Evolutionary conservation across 2,888 invertebrate genomes (phyloP).

Genomic region (Horisme vitalbata): DNA sequence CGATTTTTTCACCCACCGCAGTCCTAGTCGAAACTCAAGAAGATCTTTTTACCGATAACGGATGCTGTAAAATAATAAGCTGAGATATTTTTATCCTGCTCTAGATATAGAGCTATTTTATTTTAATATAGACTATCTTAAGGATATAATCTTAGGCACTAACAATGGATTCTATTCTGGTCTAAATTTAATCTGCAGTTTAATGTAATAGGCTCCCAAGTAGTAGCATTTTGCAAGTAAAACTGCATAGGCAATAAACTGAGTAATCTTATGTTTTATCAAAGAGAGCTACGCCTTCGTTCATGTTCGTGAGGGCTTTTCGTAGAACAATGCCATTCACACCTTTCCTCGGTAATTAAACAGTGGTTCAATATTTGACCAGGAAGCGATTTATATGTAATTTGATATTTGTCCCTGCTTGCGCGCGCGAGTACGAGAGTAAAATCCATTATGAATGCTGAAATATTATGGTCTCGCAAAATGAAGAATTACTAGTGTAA

Average conservation of each 20-base stretch:
- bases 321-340: slow-evolving; percentile 54
- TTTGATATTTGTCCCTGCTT: no score
- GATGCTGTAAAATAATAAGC: slow-evolving; percentile 52
- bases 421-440: no score
- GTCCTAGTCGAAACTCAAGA: slow-evolving; percentile 67
- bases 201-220: slow-evolving; percentile 19
- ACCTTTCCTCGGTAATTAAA: slow-evolving; percentile 37
- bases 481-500: no score
- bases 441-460: no score
- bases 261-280: slow-evolving; percentile 35
- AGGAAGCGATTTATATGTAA: slow-evolving; percentile 27
- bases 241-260: slow-evolving; percentile 19
- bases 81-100: slow-evolving; percentile 30
- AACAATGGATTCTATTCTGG: slow-evolving; percentile 22
- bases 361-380: slow-evolving; percentile 28
- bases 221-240: slow-evolving; percentile 19
- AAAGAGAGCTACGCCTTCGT: slow-evolving; percentile 49
- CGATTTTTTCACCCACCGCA: slow-evolving; percentile 61
- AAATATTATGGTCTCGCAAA: no score
- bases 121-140: slow-evolving; percentile 30
- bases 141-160: slow-evolving; percentile 25
- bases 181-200: slow-evolving; percentile 17
- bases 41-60: slow-evolving; percentile 62
- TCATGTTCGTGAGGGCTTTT: slow-evolving; percentile 39
- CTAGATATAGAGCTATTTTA: slow-evolving; percentile 39